phyloP scores from a whole-genome alignment of 2,797 vertebrate species.

The Hephaestus fuliginosus region DNA sequence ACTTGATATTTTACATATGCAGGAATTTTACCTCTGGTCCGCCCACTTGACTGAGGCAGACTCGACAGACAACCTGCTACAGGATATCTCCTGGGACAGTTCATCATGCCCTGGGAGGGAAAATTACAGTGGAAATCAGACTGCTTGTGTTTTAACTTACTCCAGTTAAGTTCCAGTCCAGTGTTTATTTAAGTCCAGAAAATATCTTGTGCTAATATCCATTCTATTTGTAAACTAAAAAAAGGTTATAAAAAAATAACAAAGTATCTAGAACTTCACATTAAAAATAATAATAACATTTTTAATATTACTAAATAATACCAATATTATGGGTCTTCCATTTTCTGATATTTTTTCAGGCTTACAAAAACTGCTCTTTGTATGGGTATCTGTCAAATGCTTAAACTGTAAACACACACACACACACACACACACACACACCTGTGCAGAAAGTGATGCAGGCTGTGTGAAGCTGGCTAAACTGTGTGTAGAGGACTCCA shows the following conservation, averaged over 20 bases:
- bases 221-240: background rate
- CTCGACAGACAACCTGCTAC: constrained; percentile 86
- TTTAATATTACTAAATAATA: background rate
- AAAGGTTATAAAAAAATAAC: background rate
- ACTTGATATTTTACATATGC: constrained; percentile 1
- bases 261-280: background rate
- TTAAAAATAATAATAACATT: background rate
- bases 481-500: constrained; percentile 90
- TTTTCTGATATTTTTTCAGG: background rate
- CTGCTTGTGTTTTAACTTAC: background rate
- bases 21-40: constrained; percentile 70
- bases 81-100: constrained; percentile 87
- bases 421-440: constrained; percentile 52
- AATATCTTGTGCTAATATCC: background rate
- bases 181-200: background rate
- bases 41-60: constrained; percentile 78
- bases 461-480: constrained; percentile 80
- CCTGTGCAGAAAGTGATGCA: constrained; percentile 81
- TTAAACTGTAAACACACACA: background rate
- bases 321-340: background rate
- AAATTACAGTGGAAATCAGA: constrained; percentile 6
- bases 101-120: constrained; percentile 80
- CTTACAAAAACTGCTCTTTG: background rate
- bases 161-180: background rate
- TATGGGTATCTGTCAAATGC: constrained; percentile 1